These are phyloP conservation scores for Acarapis woodi DNA, from an alignment of 1,140 invertebrate genomes.

Conservation along the genomic window DNA sequence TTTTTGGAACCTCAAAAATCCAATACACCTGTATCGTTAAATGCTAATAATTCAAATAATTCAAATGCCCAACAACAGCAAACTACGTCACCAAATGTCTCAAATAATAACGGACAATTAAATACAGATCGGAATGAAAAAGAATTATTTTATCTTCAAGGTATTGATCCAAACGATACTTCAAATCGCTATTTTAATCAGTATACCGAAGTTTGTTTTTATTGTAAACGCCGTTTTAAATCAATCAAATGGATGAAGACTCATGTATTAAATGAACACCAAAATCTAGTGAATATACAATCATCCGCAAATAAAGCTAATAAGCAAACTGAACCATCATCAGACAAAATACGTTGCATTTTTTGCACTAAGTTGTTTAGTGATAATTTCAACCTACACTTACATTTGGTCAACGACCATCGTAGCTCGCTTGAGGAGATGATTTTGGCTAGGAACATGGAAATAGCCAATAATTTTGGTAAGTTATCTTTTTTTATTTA, in stretches of 20 bases:
- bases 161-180: constrained; percentile 13
- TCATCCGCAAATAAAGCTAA: neutral
- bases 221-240: constrained; percentile 58
- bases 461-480: constrained; percentile 8
- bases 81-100: neutral
- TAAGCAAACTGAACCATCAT: neutral
- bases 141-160: neutral
- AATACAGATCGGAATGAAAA: neutral
- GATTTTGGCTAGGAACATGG: constrained; percentile 10
- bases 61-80: too few species aligned
- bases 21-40: neutral
- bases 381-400: constrained; percentile 22
- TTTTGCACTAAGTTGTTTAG: constrained; percentile 22
- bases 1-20: too few species aligned
- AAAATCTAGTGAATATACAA: constrained; percentile 19
- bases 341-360: constrained; percentile 15
- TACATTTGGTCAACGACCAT: constrained; percentile 26
- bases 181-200: constrained; percentile 32
- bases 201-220: constrained; percentile 46
- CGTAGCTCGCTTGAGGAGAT: constrained; percentile 16
- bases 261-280: constrained; percentile 59
- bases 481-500: too few species aligned
- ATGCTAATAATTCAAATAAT: neutral
- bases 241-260: constrained; percentile 64
- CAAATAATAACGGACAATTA: neutral